Base-by-base conservation (phyloP, 2,888 invertebrate species). In the Homarus gammarus region DNA sequence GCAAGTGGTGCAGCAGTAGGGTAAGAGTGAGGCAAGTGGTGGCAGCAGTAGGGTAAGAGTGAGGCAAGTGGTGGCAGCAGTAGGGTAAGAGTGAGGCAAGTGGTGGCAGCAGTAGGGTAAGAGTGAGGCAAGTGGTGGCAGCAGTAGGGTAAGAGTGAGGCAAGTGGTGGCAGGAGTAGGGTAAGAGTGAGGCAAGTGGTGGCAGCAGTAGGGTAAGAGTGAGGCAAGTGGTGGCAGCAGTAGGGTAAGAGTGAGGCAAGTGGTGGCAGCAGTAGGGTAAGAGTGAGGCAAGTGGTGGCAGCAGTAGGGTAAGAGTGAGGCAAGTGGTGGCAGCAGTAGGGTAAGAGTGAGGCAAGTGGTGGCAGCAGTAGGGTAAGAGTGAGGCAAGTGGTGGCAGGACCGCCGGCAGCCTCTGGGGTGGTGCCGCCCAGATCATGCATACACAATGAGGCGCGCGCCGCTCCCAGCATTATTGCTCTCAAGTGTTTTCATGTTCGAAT, bases 401-500 rank as follows among this genome's bases (percentile, higher is more conserved):
- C 10, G 64, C 77, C 40, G 61, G 61, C 64, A 75, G 82, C 87
- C 87, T 87, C 82, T 70, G 82, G 87, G 87, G 81, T 87, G 68
- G 82, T 73, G 87, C 68, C 88, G 84, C 88, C 88, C 88, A 89
- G 88, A 89, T 89, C 88, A 89, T 89, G 88, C 88, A 89, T 89
- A 89, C 88, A 78, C 88, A 89, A 89, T 89, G 88, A 89, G 88
- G 56, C 84, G 70, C 77, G 88, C 84, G 84, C 88, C 81, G 84
- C 83, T 84, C 84, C 88, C 72, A 72, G 77, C 84, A 84, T 84
- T 89, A 89, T 89, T 89, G 88, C 88, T 84, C 84, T 89, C 88
- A 89, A 89, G 84, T 89, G 88, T 89, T 89, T 89, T 89, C 88
- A 87, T 87, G 87, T 87, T 87, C 87, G 87, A 82, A 87, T 87